Base-by-base conservation (phyloP, 2,888 invertebrate species). In the Apeira syringaria region DNA sequence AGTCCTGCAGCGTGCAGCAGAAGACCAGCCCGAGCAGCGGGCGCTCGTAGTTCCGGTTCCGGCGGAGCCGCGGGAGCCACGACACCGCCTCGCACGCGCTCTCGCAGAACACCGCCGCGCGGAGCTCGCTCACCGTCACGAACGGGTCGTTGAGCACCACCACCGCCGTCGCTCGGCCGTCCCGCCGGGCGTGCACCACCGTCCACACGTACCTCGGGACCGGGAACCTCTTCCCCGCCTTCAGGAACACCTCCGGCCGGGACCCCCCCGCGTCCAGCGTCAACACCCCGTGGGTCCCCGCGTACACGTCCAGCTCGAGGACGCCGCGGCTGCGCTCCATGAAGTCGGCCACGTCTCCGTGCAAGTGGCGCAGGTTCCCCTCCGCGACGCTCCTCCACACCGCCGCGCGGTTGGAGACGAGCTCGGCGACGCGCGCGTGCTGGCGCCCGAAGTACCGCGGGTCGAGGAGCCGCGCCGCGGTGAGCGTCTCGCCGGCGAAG, bases 111-210 rank as follows among this genome's bases (percentile, higher is more conserved):
- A 80, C 82, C 0, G 77, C 58, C n/a, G 60, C 74, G 42, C 77
- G 67, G 12, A 88, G 56, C 70, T 87, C 88, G 66, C 87, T 84
- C 32, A 88, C 81, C 1, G 85, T 65, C 56, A 88, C 80, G 56
- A 82, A 76, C 30, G 90, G 90, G 50, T 89, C 85, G 71, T 88
- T 86, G 1, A 88, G 64, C 49, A 86, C 47, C 45, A 78, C 68
- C 7, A 90, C 11, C 4, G 80, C 89, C 24, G 40, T 33, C 74
- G 52, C 28, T 71, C 80, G 25, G 50, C 9, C 9, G 9, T 8
- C 27, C 13, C 12, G 24, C 31, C 39, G 38, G 34, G 38, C 75
- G 45, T 61, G 63, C 28, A 85, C 66, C 50, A 74, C 75, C 41
- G 81, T 80, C 89, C 90, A 89, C 2, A 87, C 5, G 61, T 84